Evolutionary conservation across 2,888 invertebrate genomes (phyloP), one percentile per base, ranked within the genome.

Genomic region (Idaea dimidiata): DNA sequence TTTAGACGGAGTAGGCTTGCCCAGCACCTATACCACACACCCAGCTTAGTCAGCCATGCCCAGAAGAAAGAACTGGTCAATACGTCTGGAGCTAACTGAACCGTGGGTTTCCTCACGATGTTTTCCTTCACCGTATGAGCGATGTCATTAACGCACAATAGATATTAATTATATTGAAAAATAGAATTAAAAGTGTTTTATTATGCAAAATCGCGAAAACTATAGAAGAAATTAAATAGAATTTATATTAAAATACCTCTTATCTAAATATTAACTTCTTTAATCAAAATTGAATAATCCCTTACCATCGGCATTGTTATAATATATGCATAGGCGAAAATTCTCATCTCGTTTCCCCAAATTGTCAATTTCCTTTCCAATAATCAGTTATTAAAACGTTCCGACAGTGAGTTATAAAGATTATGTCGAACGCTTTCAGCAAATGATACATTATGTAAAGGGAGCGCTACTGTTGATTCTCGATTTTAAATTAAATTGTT

Each of bases 341-440:
- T 43, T 43, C 43, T 43, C 43, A 43, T 43, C 14, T 43, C 43
- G 14, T 43, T 43, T 43, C 14, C 43, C 8, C 43, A 43, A 43
- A 43, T 43, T 43, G 56, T 56, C 18, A 56, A 56, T 56, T 17
- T 56, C 56, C 56, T 56, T 56, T 60, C 60, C 67, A 71, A 73
- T 70, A 69, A 61, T 60, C 71, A 70, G 67, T 71, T 70, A 67
- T 71, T 72, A 62, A 65, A 73, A 69, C 73, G 72, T 75, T 75
- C 75, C 69, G 73, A 43, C 68, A 68, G 74, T 63, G 76, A 72
- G 76, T 78, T 77, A 78, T 78, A 80, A 80, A 80, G 80, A 84
- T 82, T 76, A 83, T 80, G 81, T 75, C 72, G 71, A 72, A 77
- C 71, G 66, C 66, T 70, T 77, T 74, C 76, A 65, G 70, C 77